Percentiles rank a stretch among this genome's conserved stretches.
Evolutionary conservation across 2,797 vertebrate species (phyloP).

Genomic region (Scolopax rusticola): DNA sequence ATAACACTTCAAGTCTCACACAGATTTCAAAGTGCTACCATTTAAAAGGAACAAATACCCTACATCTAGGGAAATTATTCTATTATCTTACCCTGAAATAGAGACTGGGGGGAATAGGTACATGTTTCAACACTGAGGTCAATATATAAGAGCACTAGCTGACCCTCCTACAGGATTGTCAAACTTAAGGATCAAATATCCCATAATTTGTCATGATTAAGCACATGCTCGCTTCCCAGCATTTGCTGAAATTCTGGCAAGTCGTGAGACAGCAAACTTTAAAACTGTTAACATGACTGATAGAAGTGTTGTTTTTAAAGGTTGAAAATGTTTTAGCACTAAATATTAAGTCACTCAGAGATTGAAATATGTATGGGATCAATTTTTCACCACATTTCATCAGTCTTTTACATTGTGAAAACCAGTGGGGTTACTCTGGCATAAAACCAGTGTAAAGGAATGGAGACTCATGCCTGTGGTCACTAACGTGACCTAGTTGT

Average conservation of each 20-base stretch:
- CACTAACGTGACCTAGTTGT: slow-evolving; percentile 22
- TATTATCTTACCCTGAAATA: slow-evolving; percentile 4
- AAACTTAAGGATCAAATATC: not conserved
- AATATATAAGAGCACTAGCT: not conserved
- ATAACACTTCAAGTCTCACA: not conserved
- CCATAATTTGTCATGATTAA: slow-evolving; percentile 2
- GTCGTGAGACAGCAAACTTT: slow-evolving; percentile 47
- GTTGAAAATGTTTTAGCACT: slow-evolving; percentile 53
- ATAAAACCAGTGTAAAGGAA: slow-evolving; percentile 35
- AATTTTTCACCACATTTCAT: slow-evolving; percentile 60
- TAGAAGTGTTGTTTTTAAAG: slow-evolving; percentile 65
- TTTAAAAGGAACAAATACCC: not conserved
- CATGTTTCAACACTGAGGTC: not conserved
- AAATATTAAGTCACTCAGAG: slow-evolving; percentile 58
- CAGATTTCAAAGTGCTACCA: not conserved
- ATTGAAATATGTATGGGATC: slow-evolving; percentile 58
- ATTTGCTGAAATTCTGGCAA: slow-evolving; percentile 45
- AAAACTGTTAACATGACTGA: slow-evolving; percentile 52
- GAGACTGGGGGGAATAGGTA: not conserved
- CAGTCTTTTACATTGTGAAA: slow-evolving; percentile 33
- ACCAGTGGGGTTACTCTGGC: slow-evolving; percentile 50
- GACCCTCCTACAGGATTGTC: not conserved
- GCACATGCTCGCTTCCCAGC: not conserved
- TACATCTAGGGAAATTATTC: not conserved
- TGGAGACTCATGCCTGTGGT: slow-evolving; percentile 63